Evolutionary conservation across 2,888 invertebrate genomes (phyloP), one percentile per base, ranked within the genome.

Genomic region (Scaptomyza polygonia): DNA sequence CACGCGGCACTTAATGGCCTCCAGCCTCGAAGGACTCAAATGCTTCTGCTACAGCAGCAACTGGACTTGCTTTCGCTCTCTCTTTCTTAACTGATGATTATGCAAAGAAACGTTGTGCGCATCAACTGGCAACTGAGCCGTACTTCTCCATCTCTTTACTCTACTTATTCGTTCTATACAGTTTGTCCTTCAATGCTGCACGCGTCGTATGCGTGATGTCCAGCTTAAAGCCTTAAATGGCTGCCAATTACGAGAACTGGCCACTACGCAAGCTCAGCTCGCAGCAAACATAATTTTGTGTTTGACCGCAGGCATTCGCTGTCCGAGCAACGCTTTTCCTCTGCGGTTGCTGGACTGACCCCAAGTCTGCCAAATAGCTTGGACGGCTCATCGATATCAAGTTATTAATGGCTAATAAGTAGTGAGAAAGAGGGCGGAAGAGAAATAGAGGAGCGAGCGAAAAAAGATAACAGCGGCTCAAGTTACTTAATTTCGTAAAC

Each of bases 371-470:
- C 49, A 59, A 30, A 39, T 40, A 49, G 63, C 58, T 43, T 44
- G 34, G 8, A 43, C 55, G 44, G 67, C 83, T 65, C 70, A 84
- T 84, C 88, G 87, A 84, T 84, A 87, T 86, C 78, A 77, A 81
- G 79, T 86, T 84, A 88, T 88, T 88, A 88, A 88, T 86, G 79
- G 73, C 72, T 86, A 86, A 88, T 88, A 72, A 79, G 76, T 67
- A 80, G 56, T n/a, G n/a, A 59, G 48, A 57, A 54, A 32, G 57
- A 32, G 57, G 11, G 9, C 0, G 39, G 9, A 21, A 11, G 25
- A 11, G 14, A 45, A 2, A 42, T 6, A 40, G 11, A 21, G 25
- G 14, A 18, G 21, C 18, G 14, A 18, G 21, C 18, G 16, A 30
- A 61, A 68, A 79, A 79, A 64, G 61, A 61, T 63, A 55, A 42